phyloP scores from a whole-genome alignment of 2,888 invertebrate species.

The Pyrrhosoma nymphula region DNA sequence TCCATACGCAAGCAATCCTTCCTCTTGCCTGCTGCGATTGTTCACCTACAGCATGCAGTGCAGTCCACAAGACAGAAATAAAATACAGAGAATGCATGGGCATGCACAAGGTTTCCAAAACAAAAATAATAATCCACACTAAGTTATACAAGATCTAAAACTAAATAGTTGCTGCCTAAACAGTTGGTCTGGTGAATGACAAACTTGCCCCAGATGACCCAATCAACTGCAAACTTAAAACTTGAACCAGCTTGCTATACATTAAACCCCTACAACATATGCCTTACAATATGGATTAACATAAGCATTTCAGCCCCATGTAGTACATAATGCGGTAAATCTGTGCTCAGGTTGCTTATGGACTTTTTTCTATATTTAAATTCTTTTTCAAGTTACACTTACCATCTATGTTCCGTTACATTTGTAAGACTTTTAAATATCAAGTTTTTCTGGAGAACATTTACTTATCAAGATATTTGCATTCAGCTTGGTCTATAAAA shows the following conservation, averaged over 20 bases:
- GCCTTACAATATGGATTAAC: too few relatives aligned
- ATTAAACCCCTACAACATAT: too few relatives aligned
- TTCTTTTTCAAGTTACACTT: too few relatives aligned
- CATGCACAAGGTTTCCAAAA: not conserved
- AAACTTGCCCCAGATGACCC: not conserved
- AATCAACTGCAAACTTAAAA: not conserved
- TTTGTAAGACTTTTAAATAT: too few relatives aligned
- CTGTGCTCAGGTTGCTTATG: too few relatives aligned
- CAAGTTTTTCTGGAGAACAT: too few relatives aligned
- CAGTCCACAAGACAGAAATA: not conserved
- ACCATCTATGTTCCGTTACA: too few relatives aligned
- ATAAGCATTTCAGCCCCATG: too few relatives aligned
- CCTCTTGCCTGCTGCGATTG: constrained; percentile 41
- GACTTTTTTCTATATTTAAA: too few relatives aligned
- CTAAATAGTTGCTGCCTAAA: not conserved
- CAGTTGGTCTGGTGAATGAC: not conserved
- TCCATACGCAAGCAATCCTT: constrained; percentile 33
- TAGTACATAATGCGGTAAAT: too few relatives aligned
- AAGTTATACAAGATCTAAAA: not conserved
- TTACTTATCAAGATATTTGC: too few relatives aligned
- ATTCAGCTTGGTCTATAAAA: too few relatives aligned
- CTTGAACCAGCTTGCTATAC: not conserved
- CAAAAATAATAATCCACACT: not conserved
- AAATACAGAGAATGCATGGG: not conserved
- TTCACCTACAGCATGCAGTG: constrained; percentile 38